Base-by-base conservation (phyloP, 1,140 invertebrate genomes). In the Drosophila kanapiae region DNA sequence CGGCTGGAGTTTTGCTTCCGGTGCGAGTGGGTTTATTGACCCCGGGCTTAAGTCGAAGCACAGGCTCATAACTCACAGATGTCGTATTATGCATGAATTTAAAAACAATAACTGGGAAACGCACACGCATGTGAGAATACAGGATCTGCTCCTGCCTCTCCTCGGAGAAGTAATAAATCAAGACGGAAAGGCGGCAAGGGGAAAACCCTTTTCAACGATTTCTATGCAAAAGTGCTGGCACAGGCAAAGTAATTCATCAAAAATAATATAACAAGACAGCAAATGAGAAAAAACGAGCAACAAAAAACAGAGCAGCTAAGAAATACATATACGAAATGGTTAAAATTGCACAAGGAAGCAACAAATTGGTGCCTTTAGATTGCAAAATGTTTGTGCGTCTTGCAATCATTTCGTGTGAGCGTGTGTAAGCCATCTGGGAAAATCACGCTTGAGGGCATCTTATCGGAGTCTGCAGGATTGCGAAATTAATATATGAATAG, bases 1-100 rank as follows among this genome's bases (percentile, higher is more conserved):
- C 31, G 40, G 33, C n/a, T 18, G n/a, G 13, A 57, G 23, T 27
- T 49, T 16, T 31, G 53, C 51, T 23, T 76, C 51, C 51, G 49
- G 38, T n/a, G 31, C n/a, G 9, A 16, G 16, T 37, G 45, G 49
- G 82, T 69, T 62, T 62, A 57, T 77, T 80, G 84, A 86, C 65
- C 83, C 69, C 31, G 10, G 27, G 54, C 40, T 45, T 13, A 38
- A 57, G 40, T 43, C 37, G 31, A 56, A 57, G 35, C 56, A 47
- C 63, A 79, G 38, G 51, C 78, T 82, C 82, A 85, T 86, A 85
- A 81, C 78, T 85, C 82, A 85, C 65, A 70, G 57, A 53, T 86
- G 82, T 85, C 82, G 76, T 85, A 84, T 84, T 85, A 69, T 75
- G 82, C 75, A 62, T 71, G 74, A 69, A 81, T 78, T 76, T 74